Conservation (phyloP, 1,140 invertebrate genomes). For the Heliconius nattereri region DNA sequence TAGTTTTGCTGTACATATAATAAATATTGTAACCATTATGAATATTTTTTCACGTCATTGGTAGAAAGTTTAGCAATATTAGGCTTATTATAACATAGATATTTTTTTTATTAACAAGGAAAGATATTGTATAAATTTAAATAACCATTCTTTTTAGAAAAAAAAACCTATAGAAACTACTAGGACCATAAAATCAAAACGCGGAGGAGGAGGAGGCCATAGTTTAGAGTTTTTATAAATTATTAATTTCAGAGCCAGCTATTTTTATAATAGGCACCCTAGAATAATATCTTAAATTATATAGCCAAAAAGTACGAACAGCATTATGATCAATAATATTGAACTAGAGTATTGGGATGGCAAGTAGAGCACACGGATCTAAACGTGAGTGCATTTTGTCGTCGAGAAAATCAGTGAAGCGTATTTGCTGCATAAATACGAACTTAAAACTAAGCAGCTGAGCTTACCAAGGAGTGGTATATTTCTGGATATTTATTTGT, state of each 20-base stretch:
- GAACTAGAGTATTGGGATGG: conserved; percentile 38
- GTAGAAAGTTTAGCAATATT: neutral
- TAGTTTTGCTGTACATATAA: neutral
- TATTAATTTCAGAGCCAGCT: too few relatives aligned
- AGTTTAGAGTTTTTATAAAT: too few relatives aligned
- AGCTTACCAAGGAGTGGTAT: neutral
- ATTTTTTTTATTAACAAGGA: too few relatives aligned
- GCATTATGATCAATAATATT: conserved; percentile 43
- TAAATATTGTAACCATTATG: neutral
- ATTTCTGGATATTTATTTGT: neutral
- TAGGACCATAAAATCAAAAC: too few relatives aligned
- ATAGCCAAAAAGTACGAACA: neutral
- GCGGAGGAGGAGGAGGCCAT: too few relatives aligned
- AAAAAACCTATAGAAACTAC: too few relatives aligned
- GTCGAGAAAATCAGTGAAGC: conserved; percentile 45
- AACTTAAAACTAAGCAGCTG: conserved; percentile 33
- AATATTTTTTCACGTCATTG: neutral
- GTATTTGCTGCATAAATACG: conserved; percentile 43
- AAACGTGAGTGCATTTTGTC: conserved; percentile 49
- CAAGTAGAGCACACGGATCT: conserved; percentile 40
- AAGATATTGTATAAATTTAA: too few relatives aligned
- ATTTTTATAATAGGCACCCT: neutral
- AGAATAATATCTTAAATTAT: neutral
- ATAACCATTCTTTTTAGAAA: too few relatives aligned
- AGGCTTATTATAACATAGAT: too few relatives aligned